Conservation (phyloP, 2,113 vertebrate species). For the Pitta sordida region DNA sequence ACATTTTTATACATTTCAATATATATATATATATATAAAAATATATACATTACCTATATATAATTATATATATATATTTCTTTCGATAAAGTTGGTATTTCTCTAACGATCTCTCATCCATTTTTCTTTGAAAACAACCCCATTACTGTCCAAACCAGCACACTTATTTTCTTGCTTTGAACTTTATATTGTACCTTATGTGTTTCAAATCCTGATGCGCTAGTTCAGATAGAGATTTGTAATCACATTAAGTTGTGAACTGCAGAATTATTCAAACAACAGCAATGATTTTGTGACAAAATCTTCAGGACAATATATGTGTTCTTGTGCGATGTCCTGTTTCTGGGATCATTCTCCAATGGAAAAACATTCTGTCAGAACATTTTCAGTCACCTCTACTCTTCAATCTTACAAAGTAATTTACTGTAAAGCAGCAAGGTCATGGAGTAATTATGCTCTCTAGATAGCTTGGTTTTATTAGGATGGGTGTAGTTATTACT, state of each 20-base stretch:
- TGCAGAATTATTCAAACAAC: neutral
- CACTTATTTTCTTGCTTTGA: neutral
- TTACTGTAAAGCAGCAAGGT: neutral
- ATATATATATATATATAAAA: too few species aligned
- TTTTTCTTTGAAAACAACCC: too few species aligned
- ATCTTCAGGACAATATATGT: neutral
- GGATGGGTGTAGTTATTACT: neutral
- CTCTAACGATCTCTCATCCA: too few species aligned
- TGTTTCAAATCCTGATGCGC: neutral
- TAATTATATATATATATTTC: too few species aligned
- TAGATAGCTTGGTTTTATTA: slow-evolving; percentile 5
- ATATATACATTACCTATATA: too few species aligned
- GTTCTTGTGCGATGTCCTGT: neutral
- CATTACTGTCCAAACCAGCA: too few species aligned
- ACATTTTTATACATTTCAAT: too few species aligned
- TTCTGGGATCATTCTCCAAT: neutral
- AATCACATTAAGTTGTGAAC: neutral
- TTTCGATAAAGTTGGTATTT: too few species aligned
- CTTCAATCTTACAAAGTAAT: neutral
- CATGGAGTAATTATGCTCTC: neutral
- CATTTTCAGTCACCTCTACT: neutral
- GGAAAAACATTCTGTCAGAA: neutral
- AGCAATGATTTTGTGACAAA: neutral
- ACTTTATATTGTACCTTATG: neutral
- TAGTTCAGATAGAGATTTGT: neutral